Conservation (phyloP, 2,888 invertebrate genomes). For the Rhingia rostrata region DNA sequence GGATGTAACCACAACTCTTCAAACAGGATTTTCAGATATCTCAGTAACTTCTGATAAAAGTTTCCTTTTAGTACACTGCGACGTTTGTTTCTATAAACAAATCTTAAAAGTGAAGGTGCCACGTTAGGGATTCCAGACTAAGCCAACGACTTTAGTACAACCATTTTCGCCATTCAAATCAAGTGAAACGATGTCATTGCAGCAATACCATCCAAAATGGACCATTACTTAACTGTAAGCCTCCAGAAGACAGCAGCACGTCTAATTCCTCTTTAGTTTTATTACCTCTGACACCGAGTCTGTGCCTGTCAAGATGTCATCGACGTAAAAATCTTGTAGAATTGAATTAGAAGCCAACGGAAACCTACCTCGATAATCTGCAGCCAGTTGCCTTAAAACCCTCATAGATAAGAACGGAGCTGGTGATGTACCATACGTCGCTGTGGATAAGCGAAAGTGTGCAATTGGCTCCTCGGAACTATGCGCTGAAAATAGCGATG, state of each 20-base stretch:
- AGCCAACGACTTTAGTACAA: conserved; percentile 8
- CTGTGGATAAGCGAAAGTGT: not conserved
- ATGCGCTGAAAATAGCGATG: too few relatives aligned
- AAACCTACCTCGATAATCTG: not conserved
- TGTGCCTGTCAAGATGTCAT: not conserved
- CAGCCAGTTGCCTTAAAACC: not conserved
- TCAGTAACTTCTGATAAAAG: too few relatives aligned
- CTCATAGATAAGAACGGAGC: not conserved
- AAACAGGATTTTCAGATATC: too few relatives aligned
- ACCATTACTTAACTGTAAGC: conserved; percentile 16
- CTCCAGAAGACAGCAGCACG: conserved; percentile 5
- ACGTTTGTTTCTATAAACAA: too few relatives aligned
- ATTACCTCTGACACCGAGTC: conserved; percentile 1
- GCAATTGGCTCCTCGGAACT: not conserved
- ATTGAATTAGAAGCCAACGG: not conserved
- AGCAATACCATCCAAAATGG: not conserved
- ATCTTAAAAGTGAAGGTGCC: too few relatives aligned
- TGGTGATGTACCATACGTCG: not conserved
- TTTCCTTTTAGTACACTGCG: too few relatives aligned
- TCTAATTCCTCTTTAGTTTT: conserved; percentile 1
- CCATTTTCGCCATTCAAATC: not conserved
- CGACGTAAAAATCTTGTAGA: conserved; percentile 1
- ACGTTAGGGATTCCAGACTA: too few relatives aligned
- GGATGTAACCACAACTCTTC: too few relatives aligned
- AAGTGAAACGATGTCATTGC: not conserved